Evolutionary conservation across 2,888 invertebrate species (phyloP), one percentile per base, ranked within the genome.

Genomic region (Leptinotarsa haldemani): DNA sequence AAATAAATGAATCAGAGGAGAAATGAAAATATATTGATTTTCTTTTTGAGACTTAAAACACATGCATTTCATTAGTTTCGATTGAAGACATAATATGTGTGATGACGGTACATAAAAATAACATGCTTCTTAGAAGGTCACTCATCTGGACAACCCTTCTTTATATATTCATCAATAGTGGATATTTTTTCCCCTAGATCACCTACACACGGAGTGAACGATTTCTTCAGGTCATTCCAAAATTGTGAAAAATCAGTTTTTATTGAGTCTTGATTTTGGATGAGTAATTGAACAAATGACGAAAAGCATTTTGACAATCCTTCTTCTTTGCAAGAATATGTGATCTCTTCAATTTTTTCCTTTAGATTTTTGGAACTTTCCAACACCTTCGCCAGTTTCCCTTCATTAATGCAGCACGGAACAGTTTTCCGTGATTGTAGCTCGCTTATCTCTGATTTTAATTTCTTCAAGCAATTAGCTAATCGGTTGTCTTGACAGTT

Each of bases 111-210:
- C 12, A 4, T 64, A 30, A 16, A 16, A n/a, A 30, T 65, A 47
- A 65, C 15, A 50, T 16, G 4, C 50, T 16, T 50, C 15, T 50
- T 50, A 2, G 16, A 16, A 50, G n/a, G 15, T 50, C 22, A n/a
- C 20, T 58, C 7, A n/a, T 65, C 58, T 48, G 65, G 4, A 74
- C 79, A 79, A 20, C 78, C 79, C 16, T 70, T 74, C 47, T 71
- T 53, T 61, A 79, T 48, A 66, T 77, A 78, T 22, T 76, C 47
- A 64, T 77, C 77, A 48, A 79, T 65, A 25, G 61, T 66, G n/a
- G 47, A 65, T 4, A 74, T 12, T 2, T 40, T 40, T 40, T 48
- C 18, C 53, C 56, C 0, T 52, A 22, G 18, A 63, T 50, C 2
- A 69, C 66, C 68, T 18, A 74, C 2, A 50, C 78, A 78, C 16